Base-by-base conservation (phyloP, 2,797 vertebrate species). In the Urosaurus nigricauda region DNA sequence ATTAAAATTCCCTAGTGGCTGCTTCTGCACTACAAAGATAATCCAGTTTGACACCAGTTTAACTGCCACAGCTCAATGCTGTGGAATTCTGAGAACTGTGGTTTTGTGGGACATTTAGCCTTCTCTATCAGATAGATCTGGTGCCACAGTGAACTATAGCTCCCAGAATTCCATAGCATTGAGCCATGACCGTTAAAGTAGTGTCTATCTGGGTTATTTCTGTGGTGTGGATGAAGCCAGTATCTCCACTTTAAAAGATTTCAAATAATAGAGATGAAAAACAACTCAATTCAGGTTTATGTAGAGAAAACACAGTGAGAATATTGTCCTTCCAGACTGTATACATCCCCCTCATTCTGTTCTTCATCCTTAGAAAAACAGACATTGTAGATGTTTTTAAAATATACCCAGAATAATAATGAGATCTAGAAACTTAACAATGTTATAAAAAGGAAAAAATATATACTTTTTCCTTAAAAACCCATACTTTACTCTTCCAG, bases 391-490 rank as follows among this genome's bases (percentile, higher is more conserved):
- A 12, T 68, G 32, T 68, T 68, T 43, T 58, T 24, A 19, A 16
- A 77, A 56, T 26, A 26, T 3, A 51, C 24, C 16, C 43, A 75
- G 26, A 82, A 26, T 53, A 82, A 75, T 68, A 35, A 56, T 77
- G 43, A 43, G 60, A 56, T 68, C 84, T 86, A 86, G 79, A 77
- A 82, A 51, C 53, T 40, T 86, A 17, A 51, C 65, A 40, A n/a
- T 32, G 85, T 74, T 85, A 29, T 83, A 85, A 60, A 58, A 80
- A 75, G 56, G 17, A 82, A 86, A 75, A 43, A n/a, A n/a, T n/a
- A n/a, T n/a, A 51, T 51, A 51, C 47, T 51, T 51, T 51, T 8
- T 1, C 47, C 47, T 51, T 51, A 51, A 11, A 6, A 37, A 83
- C 7, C 35, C 40, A 63, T 53, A 71, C 24, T 84, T 73, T 68